Percentiles rank a stretch among this genome's conserved stretches.
These are phyloP conservation scores for Limnephilus lunatus DNA, from an alignment of 2,888 invertebrate genomes.

Conservation along the genomic window DNA sequence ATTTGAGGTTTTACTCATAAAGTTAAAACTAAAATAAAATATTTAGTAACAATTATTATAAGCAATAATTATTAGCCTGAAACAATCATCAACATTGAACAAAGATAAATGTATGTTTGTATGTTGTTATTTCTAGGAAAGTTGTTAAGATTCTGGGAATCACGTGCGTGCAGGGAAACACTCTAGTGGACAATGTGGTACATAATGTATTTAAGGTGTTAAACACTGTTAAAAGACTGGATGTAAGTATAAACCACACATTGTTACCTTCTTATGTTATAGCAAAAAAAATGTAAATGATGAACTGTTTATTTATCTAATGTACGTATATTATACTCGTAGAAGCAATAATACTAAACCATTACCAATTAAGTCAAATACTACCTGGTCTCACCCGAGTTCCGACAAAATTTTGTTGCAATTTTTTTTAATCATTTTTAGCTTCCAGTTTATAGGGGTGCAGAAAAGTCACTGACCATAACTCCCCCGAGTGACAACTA, in stretches of 20 bases:
- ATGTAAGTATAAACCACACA: conserved; percentile 75
- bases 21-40: too few species aligned
- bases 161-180: conserved; percentile 87
- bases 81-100: too few species aligned
- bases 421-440: conserved; percentile 68
- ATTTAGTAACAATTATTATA: too few species aligned
- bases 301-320: neutral
- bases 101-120: too few species aligned
- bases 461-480: conserved; percentile 74
- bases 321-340: neutral
- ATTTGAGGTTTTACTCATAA: too few species aligned
- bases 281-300: too few species aligned
- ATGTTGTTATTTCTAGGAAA: neutral
- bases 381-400: too few species aligned
- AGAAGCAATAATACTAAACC: neutral
- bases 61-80: too few species aligned
- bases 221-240: conserved; percentile 77
- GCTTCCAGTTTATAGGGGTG: conserved; percentile 85
- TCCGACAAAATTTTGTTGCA: neutral
- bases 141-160: conserved; percentile 80
- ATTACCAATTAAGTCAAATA: neutral
- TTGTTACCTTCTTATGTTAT: neutral
- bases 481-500: conserved; percentile 70
- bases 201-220: conserved; percentile 84
- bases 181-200: conserved; percentile 81